A percentile compares a stretch with the other conserved stretches of the same genome.
phyloP scores from a whole-genome alignment of 2,888 invertebrate species.

The Pheosia gnoma region DNA sequence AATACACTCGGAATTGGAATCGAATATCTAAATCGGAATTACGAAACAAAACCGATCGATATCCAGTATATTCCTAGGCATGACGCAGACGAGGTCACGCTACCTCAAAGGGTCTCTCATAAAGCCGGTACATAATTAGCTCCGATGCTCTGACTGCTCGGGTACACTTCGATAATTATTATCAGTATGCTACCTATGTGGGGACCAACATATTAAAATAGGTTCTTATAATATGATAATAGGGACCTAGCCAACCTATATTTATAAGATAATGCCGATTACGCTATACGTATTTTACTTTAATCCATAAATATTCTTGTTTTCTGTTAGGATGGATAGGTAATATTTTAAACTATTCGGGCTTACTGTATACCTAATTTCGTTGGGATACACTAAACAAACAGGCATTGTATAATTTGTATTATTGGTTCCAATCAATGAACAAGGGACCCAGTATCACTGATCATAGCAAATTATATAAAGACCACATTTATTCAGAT shows the following conservation, averaged over 20 bases:
- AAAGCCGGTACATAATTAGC: slow-evolving; percentile 33
- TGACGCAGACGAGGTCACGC: slow-evolving; percentile 13
- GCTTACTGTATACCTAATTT: too few species aligned
- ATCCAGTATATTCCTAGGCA: not conserved
- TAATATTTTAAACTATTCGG: too few species aligned
- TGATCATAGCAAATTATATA: too few species aligned
- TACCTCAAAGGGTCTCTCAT: slow-evolving; percentile 19
- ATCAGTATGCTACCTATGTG: not conserved
- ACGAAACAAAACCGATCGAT: not conserved
- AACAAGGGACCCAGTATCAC: too few species aligned
- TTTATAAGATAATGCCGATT: too few species aligned
- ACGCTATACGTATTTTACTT: too few species aligned
- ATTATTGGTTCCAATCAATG: too few species aligned
- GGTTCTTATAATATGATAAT: not conserved
- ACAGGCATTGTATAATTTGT: too few species aligned
- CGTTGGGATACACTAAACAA: too few species aligned
- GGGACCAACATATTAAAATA: not conserved
- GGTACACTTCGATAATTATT: slow-evolving; percentile 39
- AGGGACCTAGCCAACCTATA: not conserved
- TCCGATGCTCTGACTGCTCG: slow-evolving; percentile 38
- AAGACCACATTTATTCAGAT: too few species aligned
- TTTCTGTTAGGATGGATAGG: too few species aligned
- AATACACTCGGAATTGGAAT: not conserved
- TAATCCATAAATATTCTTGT: too few species aligned
- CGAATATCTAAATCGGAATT: slow-evolving; percentile 2